Conservation (phyloP, 2,888 invertebrate genomes). For the Drosophila flavopinicola region DNA sequence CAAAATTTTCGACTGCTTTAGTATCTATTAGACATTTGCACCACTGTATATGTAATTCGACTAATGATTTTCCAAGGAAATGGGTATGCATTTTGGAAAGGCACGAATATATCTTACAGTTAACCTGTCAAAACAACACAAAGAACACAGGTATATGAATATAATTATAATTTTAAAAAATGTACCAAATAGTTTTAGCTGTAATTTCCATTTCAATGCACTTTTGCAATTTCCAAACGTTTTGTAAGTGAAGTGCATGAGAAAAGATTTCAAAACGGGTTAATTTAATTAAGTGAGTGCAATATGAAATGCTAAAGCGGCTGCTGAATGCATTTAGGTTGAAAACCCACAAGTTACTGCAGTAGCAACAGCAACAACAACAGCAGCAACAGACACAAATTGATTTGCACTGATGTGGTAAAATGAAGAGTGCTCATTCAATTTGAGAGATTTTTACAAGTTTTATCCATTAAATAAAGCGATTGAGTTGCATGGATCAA, state of each 20-base stretch:
- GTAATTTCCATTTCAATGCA: neutral
- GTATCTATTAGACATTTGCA: no score
- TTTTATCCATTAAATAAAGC: constrained; percentile 66
- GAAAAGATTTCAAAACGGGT: constrained; percentile 8
- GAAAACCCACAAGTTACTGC: constrained; percentile 33
- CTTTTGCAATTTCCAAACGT: neutral
- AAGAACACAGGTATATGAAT: no score
- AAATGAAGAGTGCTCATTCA: constrained; percentile 59
- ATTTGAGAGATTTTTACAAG: constrained; percentile 48
- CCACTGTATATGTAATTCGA: no score
- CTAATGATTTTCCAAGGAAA: constrained; percentile 17
- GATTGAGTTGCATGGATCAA: constrained; percentile 39
- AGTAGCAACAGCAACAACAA: constrained; percentile 13
- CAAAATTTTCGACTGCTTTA: no score
- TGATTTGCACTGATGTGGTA: constrained; percentile 44
- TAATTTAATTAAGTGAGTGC: constrained; percentile 31
- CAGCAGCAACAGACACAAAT: constrained; percentile 37
- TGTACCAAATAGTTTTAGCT: no score
- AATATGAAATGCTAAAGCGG: constrained; percentile 9
- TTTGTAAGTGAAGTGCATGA: neutral
- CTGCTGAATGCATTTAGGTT: constrained; percentile 35
- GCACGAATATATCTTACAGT: no score
- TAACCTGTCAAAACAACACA: no score
- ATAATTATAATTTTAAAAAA: no score
- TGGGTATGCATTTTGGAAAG: neutral